These are phyloP conservation scores for Yponomeuta plumbellus DNA, from an alignment of 2,888 invertebrate species.

Conservation along the genomic window DNA sequence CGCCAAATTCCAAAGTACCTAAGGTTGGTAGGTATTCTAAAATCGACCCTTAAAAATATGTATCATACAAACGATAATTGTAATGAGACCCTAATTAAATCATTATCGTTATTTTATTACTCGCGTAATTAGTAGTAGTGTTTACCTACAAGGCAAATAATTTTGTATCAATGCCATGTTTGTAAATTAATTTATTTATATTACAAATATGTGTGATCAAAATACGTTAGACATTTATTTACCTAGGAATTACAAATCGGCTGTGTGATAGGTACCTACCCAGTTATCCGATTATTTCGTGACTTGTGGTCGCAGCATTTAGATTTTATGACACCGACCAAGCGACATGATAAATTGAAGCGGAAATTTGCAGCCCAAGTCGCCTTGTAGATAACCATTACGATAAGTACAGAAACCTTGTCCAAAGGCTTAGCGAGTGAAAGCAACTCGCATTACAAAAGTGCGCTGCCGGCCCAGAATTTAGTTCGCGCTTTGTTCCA, in stretches of 20 bases:
- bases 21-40: not conserved
- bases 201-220: too few species aligned
- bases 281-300: not conserved
- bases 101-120: not conserved
- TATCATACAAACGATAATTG: not conserved
- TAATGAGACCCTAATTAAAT: not conserved
- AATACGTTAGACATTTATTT: too few species aligned
- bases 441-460: slow-evolving; percentile 10
- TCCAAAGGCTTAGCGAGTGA: slow-evolving; percentile 10
- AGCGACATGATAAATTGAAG: not conserved
- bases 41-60: not conserved
- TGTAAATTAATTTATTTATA: too few species aligned
- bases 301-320: not conserved
- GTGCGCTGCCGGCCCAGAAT: not conserved
- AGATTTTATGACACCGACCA: not conserved
- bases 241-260: too few species aligned
- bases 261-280: not conserved
- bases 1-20: too few species aligned
- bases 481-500: not conserved
- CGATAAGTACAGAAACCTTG: slow-evolving; percentile 21
- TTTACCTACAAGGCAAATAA: not conserved
- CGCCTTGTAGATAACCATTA: slow-evolving; percentile 25
- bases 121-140: not conserved
- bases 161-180: too few species aligned
- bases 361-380: slow-evolving; percentile 4